Evolutionary conservation across 2,888 invertebrate genomes (phyloP).

Genomic region (Agrochola macilenta): DNA sequence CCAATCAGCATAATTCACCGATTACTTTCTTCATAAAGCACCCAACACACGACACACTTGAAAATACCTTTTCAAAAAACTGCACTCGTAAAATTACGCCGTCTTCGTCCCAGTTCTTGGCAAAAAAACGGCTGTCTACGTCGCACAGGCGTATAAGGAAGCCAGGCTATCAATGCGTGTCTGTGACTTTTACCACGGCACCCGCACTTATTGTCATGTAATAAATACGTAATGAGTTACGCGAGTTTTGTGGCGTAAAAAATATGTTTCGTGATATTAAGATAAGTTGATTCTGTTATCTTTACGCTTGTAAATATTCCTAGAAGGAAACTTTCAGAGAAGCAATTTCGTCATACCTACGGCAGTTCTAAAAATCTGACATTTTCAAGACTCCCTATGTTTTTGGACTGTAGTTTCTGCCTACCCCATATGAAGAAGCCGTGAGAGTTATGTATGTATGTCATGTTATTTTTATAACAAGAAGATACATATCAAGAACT

Average conservation of each 20-base stretch:
- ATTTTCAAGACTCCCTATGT: too few relatives aligned
- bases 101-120: slow-evolving; percentile 22
- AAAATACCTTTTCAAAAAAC: slow-evolving; percentile 17
- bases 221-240: slow-evolving; percentile 62
- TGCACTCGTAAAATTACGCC: slow-evolving; percentile 5
- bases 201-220: slow-evolving; percentile 66
- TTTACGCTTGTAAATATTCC: neutral
- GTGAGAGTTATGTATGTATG: too few relatives aligned
- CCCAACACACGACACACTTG: slow-evolving; percentile 2
- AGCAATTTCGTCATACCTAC: too few relatives aligned
- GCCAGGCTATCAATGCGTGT: slow-evolving; percentile 28
- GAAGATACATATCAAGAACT: too few relatives aligned
- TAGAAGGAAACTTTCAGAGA: too few relatives aligned
- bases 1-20: neutral
- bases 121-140: slow-evolving; percentile 19
- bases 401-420: too few relatives aligned
- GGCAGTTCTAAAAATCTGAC: too few relatives aligned
- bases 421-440: too few relatives aligned
- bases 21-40: slow-evolving; percentile 19
- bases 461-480: too few relatives aligned
- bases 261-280: slow-evolving; percentile 14
- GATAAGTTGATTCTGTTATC: neutral
- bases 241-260: slow-evolving; percentile 36
- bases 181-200: slow-evolving; percentile 60
- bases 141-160: slow-evolving; percentile 52